Base-by-base conservation (phyloP, 2,888 invertebrate genomes). In the Volucella bombylans region DNA sequence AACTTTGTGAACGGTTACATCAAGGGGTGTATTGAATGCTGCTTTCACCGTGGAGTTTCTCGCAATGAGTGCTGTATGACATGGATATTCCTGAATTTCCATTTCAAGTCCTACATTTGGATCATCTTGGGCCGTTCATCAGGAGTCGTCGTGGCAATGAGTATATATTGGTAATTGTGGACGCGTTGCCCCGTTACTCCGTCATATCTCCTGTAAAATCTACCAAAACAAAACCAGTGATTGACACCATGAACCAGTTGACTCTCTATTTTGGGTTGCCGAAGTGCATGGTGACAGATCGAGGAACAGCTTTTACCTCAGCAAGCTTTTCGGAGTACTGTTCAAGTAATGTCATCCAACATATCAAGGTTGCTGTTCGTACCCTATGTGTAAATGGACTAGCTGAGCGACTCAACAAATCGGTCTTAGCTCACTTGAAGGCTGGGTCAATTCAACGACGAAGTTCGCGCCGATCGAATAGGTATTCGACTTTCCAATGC, bases 261-360 rank as follows among this genome's bases (percentile, higher is more conserved):
- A 57, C 52, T 11, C 15, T 52, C 23, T 64, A 47, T 49, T 77
- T 77, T 43, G 77, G 69, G 18, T 61, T 59, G 43, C 65, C 73
- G 4, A 71, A 39, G 12, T 23, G 10, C 9, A 0, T 86, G 0
- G 73, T 85, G 4, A 85, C 85, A 1, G 80, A 82, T 61, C 52
- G 77, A 3, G 81, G 67, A 11, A 78, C 86, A 4, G 82, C 77
- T 8, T 86, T 76, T 18, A 82, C 82, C 31, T 82, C 72, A 39
- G 8, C 43, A 2, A 4, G 8, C 10, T 78, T 78, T 57, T 57
- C 39, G 39, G 49, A 72, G 10, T 82, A 54, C 39, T 71, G 64
- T 47, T 18, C 11, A n/a, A 47, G 11, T 15, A 55, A 57, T 38
- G 23, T 12, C 31, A 59, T 71, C 23, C 8, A 43, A 6, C 31